phyloP scores from a whole-genome alignment of 1,140 invertebrate genomes.

The Euura saliciscinereae region DNA sequence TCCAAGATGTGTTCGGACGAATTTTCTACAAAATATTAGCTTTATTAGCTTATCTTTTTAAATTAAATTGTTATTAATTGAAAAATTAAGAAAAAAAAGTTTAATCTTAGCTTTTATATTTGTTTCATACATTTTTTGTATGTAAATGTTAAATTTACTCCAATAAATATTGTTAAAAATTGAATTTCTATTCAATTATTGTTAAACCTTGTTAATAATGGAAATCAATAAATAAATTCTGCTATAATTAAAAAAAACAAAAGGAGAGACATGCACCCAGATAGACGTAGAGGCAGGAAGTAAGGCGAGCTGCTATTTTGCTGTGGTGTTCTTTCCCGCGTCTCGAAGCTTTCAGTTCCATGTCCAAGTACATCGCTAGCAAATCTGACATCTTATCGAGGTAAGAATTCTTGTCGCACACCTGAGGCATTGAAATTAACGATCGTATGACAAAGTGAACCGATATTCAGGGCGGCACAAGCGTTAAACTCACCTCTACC shows the following conservation, averaged over 20 bases:
- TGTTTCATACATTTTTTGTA: too few relatives aligned
- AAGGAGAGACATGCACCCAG: conserved; percentile 49
- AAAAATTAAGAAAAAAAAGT: too few relatives aligned
- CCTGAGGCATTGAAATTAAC: conserved; percentile 36
- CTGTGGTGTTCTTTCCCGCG: conserved; percentile 47
- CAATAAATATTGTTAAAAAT: too few relatives aligned
- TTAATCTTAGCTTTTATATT: too few relatives aligned
- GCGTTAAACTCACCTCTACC: conserved; percentile 45
- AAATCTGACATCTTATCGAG: conserved; percentile 58
- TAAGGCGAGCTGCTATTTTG: conserved; percentile 55
- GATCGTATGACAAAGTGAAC: background rate
- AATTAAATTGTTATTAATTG: too few relatives aligned
- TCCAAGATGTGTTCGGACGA: conserved; percentile 51
- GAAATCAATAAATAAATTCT: background rate
- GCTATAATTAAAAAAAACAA: background rate
- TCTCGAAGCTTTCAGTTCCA: conserved; percentile 57
- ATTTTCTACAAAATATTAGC: conserved; percentile 43
- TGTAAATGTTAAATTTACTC: too few relatives aligned
- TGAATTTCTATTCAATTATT: too few relatives aligned
- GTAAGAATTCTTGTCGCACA: conserved; percentile 47
- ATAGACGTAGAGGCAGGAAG: conserved; percentile 54
- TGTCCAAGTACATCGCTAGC: conserved; percentile 57
- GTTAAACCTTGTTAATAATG: too few relatives aligned
- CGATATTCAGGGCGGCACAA: background rate
- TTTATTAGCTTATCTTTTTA: too few relatives aligned